Conservation (phyloP, 2,797 vertebrate genomes). For the Ctenochaetus hawaiiensis region DNA sequence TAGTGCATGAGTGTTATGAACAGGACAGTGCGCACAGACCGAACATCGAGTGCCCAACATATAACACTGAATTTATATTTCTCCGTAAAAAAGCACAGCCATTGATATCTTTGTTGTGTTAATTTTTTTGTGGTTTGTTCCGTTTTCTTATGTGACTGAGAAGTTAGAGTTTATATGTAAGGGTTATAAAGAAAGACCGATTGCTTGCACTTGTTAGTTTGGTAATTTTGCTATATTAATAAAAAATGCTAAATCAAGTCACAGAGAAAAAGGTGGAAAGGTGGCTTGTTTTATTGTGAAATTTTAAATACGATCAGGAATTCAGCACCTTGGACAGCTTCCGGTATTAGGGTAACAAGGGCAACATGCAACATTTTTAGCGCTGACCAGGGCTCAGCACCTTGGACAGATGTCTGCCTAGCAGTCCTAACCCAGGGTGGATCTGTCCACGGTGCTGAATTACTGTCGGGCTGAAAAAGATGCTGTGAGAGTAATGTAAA, state of each 20-base stretch:
- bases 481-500: conserved; percentile 18
- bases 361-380: neutral
- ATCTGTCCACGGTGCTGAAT: conserved; percentile 69
- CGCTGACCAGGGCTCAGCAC: conserved; percentile 44
- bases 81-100: too few relatives aligned
- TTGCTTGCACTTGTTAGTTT: neutral
- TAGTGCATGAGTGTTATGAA: neutral
- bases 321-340: conserved; percentile 47
- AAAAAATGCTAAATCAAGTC: neutral
- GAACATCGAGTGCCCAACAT: neutral
- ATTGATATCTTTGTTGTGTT: neutral
- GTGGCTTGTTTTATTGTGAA: conserved; percentile 2
- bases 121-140: neutral
- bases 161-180: neutral
- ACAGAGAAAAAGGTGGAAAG: neutral
- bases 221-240: neutral
- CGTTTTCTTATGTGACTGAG: neutral
- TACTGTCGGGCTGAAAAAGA: conserved; percentile 18
- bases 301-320: neutral
- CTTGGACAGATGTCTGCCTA: conserved; percentile 28
- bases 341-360: neutral
- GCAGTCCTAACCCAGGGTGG: too few relatives aligned
- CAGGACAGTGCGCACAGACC: neutral
- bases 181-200: neutral
- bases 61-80: too few relatives aligned